phyloP scores from a whole-genome alignment of 1,140 invertebrate genomes.

The Anastrepha obliqua region DNA sequence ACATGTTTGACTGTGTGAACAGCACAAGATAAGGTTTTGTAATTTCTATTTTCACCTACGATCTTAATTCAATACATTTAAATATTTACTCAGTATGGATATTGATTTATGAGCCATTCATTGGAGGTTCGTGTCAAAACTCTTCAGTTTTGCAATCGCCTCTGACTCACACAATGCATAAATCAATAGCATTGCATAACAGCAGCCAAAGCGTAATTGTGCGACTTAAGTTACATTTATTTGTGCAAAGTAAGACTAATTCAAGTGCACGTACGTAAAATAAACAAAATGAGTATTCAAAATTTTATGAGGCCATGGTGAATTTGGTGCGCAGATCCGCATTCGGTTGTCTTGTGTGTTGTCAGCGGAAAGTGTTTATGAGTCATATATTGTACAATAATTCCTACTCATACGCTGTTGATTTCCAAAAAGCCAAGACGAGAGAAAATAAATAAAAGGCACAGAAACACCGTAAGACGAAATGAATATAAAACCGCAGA shows the following conservation, averaged over 20 bases:
- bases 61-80: too few relatives aligned
- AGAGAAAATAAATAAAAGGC: background rate
- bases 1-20: too few relatives aligned
- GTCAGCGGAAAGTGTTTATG: conserved; percentile 27
- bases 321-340: background rate
- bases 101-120: background rate
- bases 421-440: background rate
- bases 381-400: background rate
- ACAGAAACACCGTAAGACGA: background rate
- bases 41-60: too few relatives aligned
- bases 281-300: background rate
- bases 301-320: background rate
- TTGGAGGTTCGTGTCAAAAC: conserved; percentile 28
- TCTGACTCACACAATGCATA: background rate
- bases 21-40: too few relatives aligned
- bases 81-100: too few relatives aligned
- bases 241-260: background rate
- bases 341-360: background rate
- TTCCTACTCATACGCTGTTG: background rate
- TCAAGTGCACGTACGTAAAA: background rate
- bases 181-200: conserved; percentile 14
- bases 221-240: background rate
- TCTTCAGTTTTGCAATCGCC: conserved; percentile 31
- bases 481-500: conserved; percentile 41
- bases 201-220: background rate